A percentile compares a stretch with the other conserved stretches of the same genome.
These are phyloP conservation scores for Eueides isabella DNA, from an alignment of 1,140 invertebrate species.

Conservation along the genomic window DNA sequence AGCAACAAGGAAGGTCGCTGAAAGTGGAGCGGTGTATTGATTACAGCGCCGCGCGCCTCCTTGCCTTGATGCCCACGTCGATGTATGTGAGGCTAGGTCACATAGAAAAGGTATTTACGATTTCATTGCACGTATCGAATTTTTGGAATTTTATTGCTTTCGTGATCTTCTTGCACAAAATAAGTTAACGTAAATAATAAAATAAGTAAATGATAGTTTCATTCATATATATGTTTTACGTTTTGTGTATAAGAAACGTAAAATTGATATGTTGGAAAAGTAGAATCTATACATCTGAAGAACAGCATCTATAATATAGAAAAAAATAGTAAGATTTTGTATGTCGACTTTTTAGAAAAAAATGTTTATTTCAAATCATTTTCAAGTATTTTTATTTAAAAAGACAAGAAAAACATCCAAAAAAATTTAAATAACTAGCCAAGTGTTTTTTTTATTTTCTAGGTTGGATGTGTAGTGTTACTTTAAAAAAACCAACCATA, in stretches of 20 bases:
- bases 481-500: too few relatives aligned
- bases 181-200: not conserved
- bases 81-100: constrained; percentile 41
- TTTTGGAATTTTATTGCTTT: not conserved
- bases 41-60: constrained; percentile 52
- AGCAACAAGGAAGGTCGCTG: constrained; percentile 55
- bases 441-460: too few relatives aligned
- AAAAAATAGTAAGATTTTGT: too few relatives aligned
- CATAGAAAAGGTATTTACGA: not conserved
- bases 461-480: too few relatives aligned
- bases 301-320: too few relatives aligned
- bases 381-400: too few relatives aligned
- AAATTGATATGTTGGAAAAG: not conserved
- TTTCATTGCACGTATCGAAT: not conserved
- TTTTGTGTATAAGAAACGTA: not conserved
- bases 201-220: not conserved
- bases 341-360: too few relatives aligned
- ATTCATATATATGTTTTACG: not conserved
- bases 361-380: too few relatives aligned
- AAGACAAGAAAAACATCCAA: too few relatives aligned
- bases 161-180: not conserved
- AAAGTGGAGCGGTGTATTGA: constrained; percentile 66
- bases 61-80: constrained; percentile 38
- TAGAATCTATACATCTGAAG: too few relatives aligned
- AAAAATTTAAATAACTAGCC: too few relatives aligned